Percentiles rank a stretch among this genome's conserved stretches.
Conservation (phyloP, 2,888 invertebrate species). For the Eupelmus urozonus region DNA sequence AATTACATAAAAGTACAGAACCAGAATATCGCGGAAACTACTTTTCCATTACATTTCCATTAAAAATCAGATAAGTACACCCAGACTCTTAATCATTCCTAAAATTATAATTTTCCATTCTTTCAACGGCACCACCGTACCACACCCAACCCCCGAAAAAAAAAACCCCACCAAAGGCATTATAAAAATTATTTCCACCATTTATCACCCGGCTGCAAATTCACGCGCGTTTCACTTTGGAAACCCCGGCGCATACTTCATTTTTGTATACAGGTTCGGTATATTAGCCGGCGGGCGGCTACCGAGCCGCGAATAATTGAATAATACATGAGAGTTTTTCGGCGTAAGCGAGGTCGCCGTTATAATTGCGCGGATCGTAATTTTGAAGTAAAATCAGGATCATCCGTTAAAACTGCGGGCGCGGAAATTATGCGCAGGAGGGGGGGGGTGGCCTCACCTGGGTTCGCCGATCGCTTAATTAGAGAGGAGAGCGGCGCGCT, state of each 20-base stretch:
- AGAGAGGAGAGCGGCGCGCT: conserved; percentile 9
- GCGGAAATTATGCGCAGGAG: conserved; percentile 38
- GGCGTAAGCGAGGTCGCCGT: not conserved
- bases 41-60: too few species aligned
- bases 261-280: not conserved
- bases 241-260: conserved; percentile 15
- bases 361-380: conserved; percentile 47
- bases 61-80: too few species aligned
- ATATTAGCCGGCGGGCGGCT: not conserved
- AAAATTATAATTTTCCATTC: too few species aligned
- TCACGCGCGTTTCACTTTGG: conserved; percentile 1
- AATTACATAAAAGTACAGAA: too few species aligned
- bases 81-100: too few species aligned
- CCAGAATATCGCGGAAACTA: too few species aligned
- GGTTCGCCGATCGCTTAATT: conserved; percentile 43
- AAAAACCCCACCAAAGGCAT: too few species aligned
- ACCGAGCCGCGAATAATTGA: conserved; percentile 36
- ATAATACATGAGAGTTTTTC: conserved; percentile 52
- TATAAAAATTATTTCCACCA: too few species aligned
- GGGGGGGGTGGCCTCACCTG: not conserved
- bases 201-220: not conserved
- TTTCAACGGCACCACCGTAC: too few species aligned
- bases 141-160: too few species aligned
- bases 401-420: conserved; percentile 42
- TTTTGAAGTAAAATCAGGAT: conserved; percentile 54